Base-by-base conservation (phyloP, 2,888 invertebrate genomes). In the Leptopterna dolabrata region DNA sequence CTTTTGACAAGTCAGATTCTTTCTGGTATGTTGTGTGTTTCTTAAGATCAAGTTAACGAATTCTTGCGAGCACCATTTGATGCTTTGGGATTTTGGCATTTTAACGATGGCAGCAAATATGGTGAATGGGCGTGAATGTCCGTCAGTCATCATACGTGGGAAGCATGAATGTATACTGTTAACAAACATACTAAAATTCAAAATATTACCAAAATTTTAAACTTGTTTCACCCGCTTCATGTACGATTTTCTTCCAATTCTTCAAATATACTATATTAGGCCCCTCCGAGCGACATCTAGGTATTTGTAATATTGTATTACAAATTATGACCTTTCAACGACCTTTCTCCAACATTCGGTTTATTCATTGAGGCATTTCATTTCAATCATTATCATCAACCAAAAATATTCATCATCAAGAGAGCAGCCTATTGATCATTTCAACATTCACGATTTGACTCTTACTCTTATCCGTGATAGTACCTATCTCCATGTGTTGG, bases 91-190 rank as follows among this genome's bases (percentile, higher is more conserved):
- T 7, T 19, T 55, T 55, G 24, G 47, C 47, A 4, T 63, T 11
- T 19, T 63, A 27, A 70, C 19, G 1, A 70, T 83, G 83, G 83
- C 83, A 83, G 83, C 83, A 83, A 83, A 83, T 83, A 83, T 83
- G 43, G 55, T 41, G 83, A 83, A 83, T 83, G 83, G 70, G 83
- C 83, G 83, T 83, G 83, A 83, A 83, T 81, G 70, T 83, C 43
- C 78, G 78, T 78, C 45, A 78, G 36, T 73, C 16, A 41, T 36
- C 24, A 78, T 78, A 78, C 27, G 78, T 78, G 78, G 78, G 45
- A 45, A 45, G 78, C 78, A 78, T 78, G 78, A 78, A 45, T 78
- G 78, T 78, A 41, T 14, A 73, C 41, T 73, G 63, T 24, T 19
- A 24, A 24, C 7, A 63, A 63, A 63, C 19, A 24, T 63, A 63